phyloP scores from a whole-genome alignment of 2,113 vertebrate genomes.

The Mormyrus lacerda region DNA sequence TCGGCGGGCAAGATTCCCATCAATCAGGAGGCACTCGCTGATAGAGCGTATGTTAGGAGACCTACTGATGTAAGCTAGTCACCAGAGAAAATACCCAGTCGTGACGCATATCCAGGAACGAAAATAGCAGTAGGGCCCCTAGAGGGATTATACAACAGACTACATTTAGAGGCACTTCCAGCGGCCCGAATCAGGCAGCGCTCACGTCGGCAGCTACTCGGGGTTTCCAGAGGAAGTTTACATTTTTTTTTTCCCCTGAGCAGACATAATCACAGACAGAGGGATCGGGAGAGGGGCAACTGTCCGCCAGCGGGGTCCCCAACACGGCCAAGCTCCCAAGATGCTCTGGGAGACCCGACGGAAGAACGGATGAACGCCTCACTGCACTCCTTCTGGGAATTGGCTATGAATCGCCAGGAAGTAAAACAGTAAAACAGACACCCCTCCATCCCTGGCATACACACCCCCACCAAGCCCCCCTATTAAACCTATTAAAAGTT shows the following conservation, averaged over 20 bases:
- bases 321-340: not conserved
- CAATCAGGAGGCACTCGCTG: conserved; percentile 79
- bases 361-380: not conserved
- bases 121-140: conserved; percentile 89
- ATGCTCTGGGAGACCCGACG: not conserved
- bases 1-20: conserved; percentile 70
- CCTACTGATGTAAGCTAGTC: conserved; percentile 97
- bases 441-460: conserved; percentile 13
- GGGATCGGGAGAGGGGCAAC: conserved; percentile 50
- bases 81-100: conserved; percentile 99
- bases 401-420: conserved; percentile 23
- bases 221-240: conserved; percentile 42
- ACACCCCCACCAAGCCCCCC: conserved; percentile 7
- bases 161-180: conserved; percentile 78
- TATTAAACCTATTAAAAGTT: conserved; percentile 34
- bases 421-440: conserved; percentile 14
- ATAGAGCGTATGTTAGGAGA: conserved; percentile 84
- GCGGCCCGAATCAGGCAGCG: conserved; percentile 50
- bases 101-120: conserved; percentile 99
- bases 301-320: not conserved
- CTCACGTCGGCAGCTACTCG: conserved; percentile 45
- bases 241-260: conserved; percentile 50
- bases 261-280: conserved; percentile 61
- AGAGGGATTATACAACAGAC: conserved; percentile 80
- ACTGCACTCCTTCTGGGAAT: conserved; percentile 24